Evolutionary conservation across 2,888 invertebrate species (phyloP), one percentile per base, ranked within the genome.

Genomic region (Mythimna loreyi): DNA sequence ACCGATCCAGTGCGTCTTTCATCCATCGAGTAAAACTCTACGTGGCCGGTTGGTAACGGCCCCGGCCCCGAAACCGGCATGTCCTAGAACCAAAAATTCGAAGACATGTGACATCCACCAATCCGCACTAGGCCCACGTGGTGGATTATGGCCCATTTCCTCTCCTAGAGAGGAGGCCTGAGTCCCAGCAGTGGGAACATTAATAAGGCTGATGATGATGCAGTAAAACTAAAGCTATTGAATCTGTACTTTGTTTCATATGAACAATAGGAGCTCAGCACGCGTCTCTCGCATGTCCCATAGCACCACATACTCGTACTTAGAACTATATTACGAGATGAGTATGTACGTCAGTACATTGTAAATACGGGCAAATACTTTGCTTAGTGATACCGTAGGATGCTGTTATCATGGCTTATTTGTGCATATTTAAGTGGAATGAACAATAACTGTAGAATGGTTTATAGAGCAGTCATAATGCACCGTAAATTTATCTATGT

Each of bases 321-420:
- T n/a, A 28, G 16, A 16, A 19, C 16, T 16, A 6, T 16, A 1
- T 21, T 28, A 71, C 30, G 40, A 71, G 40, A 25, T 53, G 78
- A 45, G 43, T n/a, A 53, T 19, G 21, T 58, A 40, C 72, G 78
- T 72, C 71, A 72, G 23, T 19, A 19, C n/a, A 30, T 19, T 11
- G 52, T 30, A 77, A 47, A 72, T 72, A 77, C 72, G 45, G 72
- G 78, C 52, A 19, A 47, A 63, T 59, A 30, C 30, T 58, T 71
- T 77, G 25, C 78, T 72, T 77, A 71, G 71, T 53, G 58, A 77
- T 77, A 72, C 30, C 28, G 11, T 52, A n/a, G n/a, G 50, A 76
- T 28, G 45, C 71, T 53, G 25, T 53, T 77, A 77, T 53, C 77
- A 16, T 2, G 19, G 36, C 23, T 40, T 76, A 69, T 57, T 70